Evolutionary conservation across 2,888 invertebrate species (phyloP).

Genomic region (Latrodectus hesperus): DNA sequence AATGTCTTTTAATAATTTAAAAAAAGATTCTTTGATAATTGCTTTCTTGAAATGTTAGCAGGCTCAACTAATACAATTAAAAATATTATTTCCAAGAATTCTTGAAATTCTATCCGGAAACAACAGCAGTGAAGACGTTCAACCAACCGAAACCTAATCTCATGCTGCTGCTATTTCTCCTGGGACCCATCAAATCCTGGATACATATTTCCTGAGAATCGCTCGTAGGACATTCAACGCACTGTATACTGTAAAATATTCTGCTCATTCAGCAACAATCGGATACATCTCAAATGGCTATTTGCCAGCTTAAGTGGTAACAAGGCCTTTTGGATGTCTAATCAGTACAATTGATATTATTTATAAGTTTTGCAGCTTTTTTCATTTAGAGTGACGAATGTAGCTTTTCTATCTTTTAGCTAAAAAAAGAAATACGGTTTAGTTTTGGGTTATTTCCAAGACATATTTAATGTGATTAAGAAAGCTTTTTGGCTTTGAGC

Average conservation of each 20-base stretch:
- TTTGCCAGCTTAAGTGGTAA: conserved; percentile 52
- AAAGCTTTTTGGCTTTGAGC: neutral
- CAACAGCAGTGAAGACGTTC: neutral
- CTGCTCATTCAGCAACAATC: conserved; percentile 23
- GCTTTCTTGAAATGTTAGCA: neutral
- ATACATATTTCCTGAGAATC: conserved; percentile 9
- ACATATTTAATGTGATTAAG: conserved; percentile 32
- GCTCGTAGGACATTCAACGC: neutral
- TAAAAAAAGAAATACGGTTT: neutral
- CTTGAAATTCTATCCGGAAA: neutral
- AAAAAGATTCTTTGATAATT: neutral
- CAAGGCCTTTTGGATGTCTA: conserved; percentile 55
- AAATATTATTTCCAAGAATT: neutral
- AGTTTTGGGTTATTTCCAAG: conserved; percentile 32
- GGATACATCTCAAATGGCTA: conserved; percentile 5
- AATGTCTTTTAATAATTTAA: neutral
- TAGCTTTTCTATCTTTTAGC: neutral
- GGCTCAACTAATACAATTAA: neutral
- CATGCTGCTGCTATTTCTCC: neutral
- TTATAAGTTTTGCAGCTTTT: conserved; percentile 35
- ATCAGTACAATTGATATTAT: conserved; percentile 61
- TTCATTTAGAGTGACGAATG: neutral
- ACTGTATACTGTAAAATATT: neutral
- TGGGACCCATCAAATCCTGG: conserved; percentile 4
- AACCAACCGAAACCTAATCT: neutral